A percentile compares a stretch with the other conserved stretches of the same genome.
phyloP scores from a whole-genome alignment of 2,888 invertebrate genomes.

The Tinea pellionella region DNA sequence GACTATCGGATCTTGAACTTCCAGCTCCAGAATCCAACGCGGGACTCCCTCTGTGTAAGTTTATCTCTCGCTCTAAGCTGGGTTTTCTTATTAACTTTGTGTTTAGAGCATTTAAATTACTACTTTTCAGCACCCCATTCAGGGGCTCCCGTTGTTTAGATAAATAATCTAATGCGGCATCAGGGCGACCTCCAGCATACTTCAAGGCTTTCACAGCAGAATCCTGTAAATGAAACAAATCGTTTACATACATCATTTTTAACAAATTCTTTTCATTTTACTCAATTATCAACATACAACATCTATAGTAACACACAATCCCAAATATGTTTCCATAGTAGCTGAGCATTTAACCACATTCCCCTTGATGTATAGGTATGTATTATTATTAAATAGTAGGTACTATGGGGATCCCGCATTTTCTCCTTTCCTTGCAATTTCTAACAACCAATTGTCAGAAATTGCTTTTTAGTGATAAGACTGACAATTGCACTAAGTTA shows the following conservation, averaged over 20 bases:
- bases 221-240: conserved; percentile 65
- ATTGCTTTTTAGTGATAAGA: no score
- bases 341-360: no score
- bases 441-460: no score
- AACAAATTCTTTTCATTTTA: not conserved
- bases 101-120: conserved; percentile 69
- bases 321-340: no score
- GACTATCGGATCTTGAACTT: conserved; percentile 90
- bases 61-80: conserved; percentile 86
- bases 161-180: conserved; percentile 76
- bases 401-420: no score
- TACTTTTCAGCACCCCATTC: conserved; percentile 64
- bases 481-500: no score
- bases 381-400: no score
- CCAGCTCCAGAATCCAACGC: conserved; percentile 90
- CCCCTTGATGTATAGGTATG: no score
- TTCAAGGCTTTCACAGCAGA: conserved; percentile 76
- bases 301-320: no score
- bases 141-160: conserved; percentile 72
- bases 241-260: not conserved
- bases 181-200: conserved; percentile 76
- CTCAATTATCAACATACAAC: not conserved
- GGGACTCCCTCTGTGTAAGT: conserved; percentile 83
- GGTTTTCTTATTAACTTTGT: conserved; percentile 88
- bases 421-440: no score